phyloP scores from a whole-genome alignment of 2,113 vertebrate genomes.

The Dasypus novemcinctus region DNA sequence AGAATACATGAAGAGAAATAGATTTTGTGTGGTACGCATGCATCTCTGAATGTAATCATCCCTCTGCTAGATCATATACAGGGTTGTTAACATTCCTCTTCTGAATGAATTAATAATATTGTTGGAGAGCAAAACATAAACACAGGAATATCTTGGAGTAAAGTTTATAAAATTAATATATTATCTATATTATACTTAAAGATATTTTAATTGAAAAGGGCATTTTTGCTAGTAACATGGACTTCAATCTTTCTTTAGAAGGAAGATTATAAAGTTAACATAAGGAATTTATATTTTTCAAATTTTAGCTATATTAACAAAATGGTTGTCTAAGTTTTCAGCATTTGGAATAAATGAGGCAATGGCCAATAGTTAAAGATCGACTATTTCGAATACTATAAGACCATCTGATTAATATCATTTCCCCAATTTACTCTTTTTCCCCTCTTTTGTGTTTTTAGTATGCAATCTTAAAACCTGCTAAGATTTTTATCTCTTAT shows the following conservation, averaged over 20 bases:
- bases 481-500: constrained; percentile 27
- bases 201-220: background rate
- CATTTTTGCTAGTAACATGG: background rate
- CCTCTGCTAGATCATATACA: background rate
- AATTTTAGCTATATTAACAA: background rate
- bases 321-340: constrained; percentile 2
- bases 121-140: background rate
- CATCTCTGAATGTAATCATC: background rate
- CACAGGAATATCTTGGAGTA: background rate
- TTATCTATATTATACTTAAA: background rate
- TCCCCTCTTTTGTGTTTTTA: background rate
- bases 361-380: background rate
- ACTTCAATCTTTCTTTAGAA: background rate
- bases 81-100: background rate
- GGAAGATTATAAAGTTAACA: background rate
- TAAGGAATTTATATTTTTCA: background rate
- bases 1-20: background rate
- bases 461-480: background rate
- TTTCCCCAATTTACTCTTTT: background rate
- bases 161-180: background rate
- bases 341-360: constrained; percentile 9
- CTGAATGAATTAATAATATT: background rate
- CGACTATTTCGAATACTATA: background rate
- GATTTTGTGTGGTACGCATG: background rate
- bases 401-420: constrained; percentile 11